phyloP scores from a whole-genome alignment of 2,888 invertebrate genomes.

The Camponotus fellah region DNA sequence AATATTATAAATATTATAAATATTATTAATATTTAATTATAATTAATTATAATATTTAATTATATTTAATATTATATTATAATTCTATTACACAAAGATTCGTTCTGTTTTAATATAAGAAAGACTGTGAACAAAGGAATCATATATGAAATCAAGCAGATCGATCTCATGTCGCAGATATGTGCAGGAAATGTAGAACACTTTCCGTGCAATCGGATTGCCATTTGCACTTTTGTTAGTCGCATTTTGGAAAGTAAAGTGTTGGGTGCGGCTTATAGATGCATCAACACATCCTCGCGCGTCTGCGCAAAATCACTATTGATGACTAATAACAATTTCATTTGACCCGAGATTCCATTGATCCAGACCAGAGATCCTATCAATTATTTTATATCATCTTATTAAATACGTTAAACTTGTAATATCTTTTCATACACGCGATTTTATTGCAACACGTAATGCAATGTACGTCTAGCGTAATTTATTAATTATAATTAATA shows the following conservation, averaged over 20 bases:
- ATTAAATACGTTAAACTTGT: background rate
- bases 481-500: background rate
- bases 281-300: constrained; percentile 13
- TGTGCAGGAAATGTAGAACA: constrained; percentile 59
- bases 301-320: background rate
- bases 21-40: too few relatives aligned
- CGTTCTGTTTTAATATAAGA: background rate
- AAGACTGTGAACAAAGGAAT: background rate
- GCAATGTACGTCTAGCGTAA: background rate
- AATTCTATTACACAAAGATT: background rate
- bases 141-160: background rate
- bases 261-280: constrained; percentile 57
- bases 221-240: constrained; percentile 64
- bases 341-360: background rate
- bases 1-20: too few relatives aligned
- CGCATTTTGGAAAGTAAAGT: constrained; percentile 74
- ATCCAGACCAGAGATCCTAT: background rate
- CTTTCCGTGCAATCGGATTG: constrained; percentile 28
- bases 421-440: too few relatives aligned
- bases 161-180: background rate
- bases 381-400: background rate
- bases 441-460: too few relatives aligned
- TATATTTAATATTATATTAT: background rate
- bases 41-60: too few relatives aligned
- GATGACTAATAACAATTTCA: background rate